Base-by-base conservation (phyloP, 2,888 invertebrate genomes). In the Cheilosia soror region DNA sequence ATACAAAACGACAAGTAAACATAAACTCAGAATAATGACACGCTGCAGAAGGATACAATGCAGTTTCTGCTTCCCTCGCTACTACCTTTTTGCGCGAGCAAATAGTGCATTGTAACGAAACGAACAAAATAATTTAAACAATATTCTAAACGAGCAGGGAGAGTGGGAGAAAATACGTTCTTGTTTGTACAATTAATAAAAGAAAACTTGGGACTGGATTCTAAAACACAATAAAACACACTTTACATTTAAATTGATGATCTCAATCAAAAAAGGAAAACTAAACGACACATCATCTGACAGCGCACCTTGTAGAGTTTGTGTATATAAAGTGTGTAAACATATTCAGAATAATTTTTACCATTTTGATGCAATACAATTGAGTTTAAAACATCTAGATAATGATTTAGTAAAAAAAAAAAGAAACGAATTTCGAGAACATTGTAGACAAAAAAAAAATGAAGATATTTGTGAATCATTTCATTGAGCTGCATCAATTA, bases 401-500 rank as follows among this genome's bases (percentile, higher is more conserved):
- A 31, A 42, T 58, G 25, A 69, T 51, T 51, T n/a, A 57, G 33
- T 62, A 49, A 49, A 57, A 77, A 37, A 25, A 15, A 33, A 53
- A 60, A 42, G 13, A 47, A 60, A 11, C n/a, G 1, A 42, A 37
- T 37, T 37, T 11, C 37, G 11, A 37, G 37, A 55, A 20, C 51
- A 65, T 37, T 33, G 44, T 7, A 71, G 20, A 15, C 13, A 71
- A 40, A 13, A 58, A 51, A 51, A 68, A 73, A 66, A 25, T 29
- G 27, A 68, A 55, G 7, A 9, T 47, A 90, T 91, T 90, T 90
- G 90, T 91, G 89, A 89, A 90, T 90, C 89, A 90, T 91, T 91
- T 92, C 90, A 91, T 91, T 91, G 91, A 90, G 90, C 89, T 89
- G 87, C 88, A 85, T 86, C 82, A 87, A 80, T 62, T 87, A 71